Percentiles rank a stretch among this genome's conserved stretches.
Evolutionary conservation across 2,113 vertebrate genomes (phyloP).

Genomic region (Sylvietta virens): DNA sequence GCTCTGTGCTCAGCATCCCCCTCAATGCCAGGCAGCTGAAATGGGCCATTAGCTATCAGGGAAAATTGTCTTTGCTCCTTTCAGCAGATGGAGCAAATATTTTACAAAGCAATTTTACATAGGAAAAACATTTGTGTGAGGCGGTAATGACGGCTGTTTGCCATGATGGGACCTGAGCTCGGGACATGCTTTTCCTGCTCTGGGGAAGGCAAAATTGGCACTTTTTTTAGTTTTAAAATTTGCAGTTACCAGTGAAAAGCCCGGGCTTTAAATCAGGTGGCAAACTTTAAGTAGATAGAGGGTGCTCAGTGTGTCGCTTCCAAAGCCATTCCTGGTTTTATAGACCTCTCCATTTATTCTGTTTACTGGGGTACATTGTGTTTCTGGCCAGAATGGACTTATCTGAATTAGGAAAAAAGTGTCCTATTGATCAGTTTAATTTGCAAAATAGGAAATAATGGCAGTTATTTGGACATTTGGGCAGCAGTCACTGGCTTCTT

Average conservation of each 20-base stretch:
- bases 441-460: not conserved
- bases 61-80: slow-evolving; percentile 92
- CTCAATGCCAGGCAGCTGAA: slow-evolving; percentile 78
- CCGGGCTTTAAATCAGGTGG: slow-evolving; percentile 52
- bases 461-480: not conserved
- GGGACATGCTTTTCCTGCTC: slow-evolving; percentile 65
- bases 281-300: slow-evolving; percentile 62
- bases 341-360: not conserved
- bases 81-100: slow-evolving; percentile 95
- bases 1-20: slow-evolving; percentile 44
- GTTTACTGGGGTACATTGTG: not conserved
- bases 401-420: not conserved
- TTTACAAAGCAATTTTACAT: slow-evolving; percentile 84
- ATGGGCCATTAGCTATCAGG: slow-evolving; percentile 93
- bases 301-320: not conserved
- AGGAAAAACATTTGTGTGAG: slow-evolving; percentile 76
- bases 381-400: not conserved
- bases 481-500: not conserved
- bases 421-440: not conserved
- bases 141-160: slow-evolving; percentile 73
- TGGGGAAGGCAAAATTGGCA: slow-evolving; percentile 66
- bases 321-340: not conserved
- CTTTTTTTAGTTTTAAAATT: slow-evolving; percentile 68
- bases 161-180: slow-evolving; percentile 68
- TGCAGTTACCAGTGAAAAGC: slow-evolving; percentile 61